Base-by-base conservation (phyloP, 2,113 vertebrate species). In the Spilogale gracilis region DNA sequence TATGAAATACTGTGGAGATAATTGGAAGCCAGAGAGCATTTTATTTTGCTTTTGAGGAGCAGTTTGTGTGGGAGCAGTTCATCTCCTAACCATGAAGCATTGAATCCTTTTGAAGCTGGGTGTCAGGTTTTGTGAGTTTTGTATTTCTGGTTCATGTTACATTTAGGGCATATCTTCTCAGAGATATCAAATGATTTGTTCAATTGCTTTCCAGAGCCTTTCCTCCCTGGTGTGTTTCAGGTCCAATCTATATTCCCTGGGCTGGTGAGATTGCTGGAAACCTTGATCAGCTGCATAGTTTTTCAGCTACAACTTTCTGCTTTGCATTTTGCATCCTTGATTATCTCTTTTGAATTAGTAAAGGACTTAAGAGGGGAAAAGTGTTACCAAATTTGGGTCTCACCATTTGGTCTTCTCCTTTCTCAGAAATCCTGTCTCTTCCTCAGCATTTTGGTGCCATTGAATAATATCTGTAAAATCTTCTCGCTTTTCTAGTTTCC, bases 41-140 rank as follows among this genome's bases (percentile, higher is more conserved):
- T 86, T 30, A 38, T 71, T 91, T 85, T 85, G 63, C 30, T 91
- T 95, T 13, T 38, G 38, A 85, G 17, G 52, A 45, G 43, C 76
- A 86, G 11, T 32, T 61, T 60, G 9, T 1, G 1, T 20, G 6
- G 18, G 32, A 58, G 69, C 27, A 67, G 58, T 48, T 85, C 43
- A 85, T 79, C 71, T 83, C 56, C 61, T 67, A 78, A 6, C 50
- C 91, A 21, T 69, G n/a, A 95, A 32, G 38, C 23, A 60, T 60
- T 86, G 8, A 50, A 18, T 38, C 32, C 52, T 71, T 95, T 91
- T 25, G 89, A 61, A 60, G 43, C 16, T 60, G 23, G 20, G 20
- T 60, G 27, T 85, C 73, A 79, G 89, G 13, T 86, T 87, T 80
- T 71, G 61, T 61, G 45, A 73, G 13, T 85, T 91, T 95, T 95